Evolutionary conservation across 2,113 vertebrate species (phyloP).

Genomic region (Cyphomyrus plagiostoma): DNA sequence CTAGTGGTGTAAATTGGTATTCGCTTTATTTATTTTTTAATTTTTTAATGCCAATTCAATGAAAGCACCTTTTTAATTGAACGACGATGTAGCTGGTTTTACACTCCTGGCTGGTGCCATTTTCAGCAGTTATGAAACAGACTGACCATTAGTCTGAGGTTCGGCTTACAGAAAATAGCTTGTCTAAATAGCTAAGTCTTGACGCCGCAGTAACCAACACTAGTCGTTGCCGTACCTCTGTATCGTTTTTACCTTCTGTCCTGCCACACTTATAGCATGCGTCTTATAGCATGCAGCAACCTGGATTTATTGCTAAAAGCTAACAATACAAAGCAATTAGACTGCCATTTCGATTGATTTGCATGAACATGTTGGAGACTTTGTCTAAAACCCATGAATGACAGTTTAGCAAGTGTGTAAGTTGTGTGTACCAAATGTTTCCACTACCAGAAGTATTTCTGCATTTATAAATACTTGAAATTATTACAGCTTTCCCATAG

Average conservation of each 20-base stretch:
- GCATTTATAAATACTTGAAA: background rate
- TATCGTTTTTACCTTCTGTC: too few relatives aligned
- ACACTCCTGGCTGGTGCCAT: background rate
- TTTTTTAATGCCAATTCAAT: background rate
- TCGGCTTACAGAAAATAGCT: background rate
- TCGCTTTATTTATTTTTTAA: background rate
- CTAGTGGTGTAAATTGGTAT: background rate
- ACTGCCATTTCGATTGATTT: background rate
- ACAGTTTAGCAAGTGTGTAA: background rate
- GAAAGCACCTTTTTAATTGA: background rate
- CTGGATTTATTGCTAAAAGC: background rate
- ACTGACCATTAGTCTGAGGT: background rate
- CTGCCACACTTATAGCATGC: background rate
- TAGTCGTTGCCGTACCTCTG: background rate
- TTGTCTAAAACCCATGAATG: background rate
- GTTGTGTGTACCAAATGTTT: background rate
- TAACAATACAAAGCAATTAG: background rate
- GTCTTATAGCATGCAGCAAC: background rate
- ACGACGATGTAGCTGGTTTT: background rate
- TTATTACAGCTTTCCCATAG: background rate
- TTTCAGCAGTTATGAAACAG: background rate
- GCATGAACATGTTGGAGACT: background rate
- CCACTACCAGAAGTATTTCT: background rate
- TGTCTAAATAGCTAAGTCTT: background rate
- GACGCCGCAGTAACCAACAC: background rate